Percentiles rank a stretch among this genome's conserved stretches.
Evolutionary conservation across 2,888 invertebrate species (phyloP).

Genomic region (Alitta virens): DNA sequence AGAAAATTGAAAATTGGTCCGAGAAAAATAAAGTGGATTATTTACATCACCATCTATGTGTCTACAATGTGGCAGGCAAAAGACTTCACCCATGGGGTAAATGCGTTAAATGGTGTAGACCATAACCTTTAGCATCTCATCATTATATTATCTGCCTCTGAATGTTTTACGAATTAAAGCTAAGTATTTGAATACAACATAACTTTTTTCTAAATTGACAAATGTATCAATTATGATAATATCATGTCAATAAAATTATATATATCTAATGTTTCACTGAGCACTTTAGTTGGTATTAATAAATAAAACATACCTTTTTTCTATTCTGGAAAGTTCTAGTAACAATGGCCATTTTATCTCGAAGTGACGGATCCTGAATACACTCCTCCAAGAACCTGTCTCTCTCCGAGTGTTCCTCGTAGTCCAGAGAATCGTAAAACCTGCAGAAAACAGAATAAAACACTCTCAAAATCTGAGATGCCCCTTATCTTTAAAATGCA

Average conservation of each 20-base stretch:
- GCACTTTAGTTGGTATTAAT: too few relatives aligned
- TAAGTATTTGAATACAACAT: too few relatives aligned
- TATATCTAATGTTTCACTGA: too few relatives aligned
- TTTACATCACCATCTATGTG: background rate
- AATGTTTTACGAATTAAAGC: background rate
- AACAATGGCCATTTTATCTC: slow-evolving; percentile 54
- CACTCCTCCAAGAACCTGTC: slow-evolving; percentile 54
- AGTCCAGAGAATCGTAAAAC: slow-evolving; percentile 32
- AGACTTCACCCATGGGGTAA: too few relatives aligned
- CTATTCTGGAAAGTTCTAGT: slow-evolving; percentile 53
- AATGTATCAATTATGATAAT: too few relatives aligned
- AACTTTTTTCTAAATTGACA: too few relatives aligned
- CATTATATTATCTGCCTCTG: background rate
- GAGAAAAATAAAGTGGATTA: too few relatives aligned
- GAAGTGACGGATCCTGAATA: slow-evolving; percentile 48
- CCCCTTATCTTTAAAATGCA: too few relatives aligned
- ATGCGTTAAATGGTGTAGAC: background rate
- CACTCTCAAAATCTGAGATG: too few relatives aligned
- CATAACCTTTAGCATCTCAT: background rate
- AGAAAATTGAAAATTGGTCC: too few relatives aligned
- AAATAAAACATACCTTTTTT: slow-evolving; percentile 47
- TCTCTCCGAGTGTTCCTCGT: slow-evolving; percentile 46
- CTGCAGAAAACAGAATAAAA: slow-evolving; percentile 22
- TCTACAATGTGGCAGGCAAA: background rate
- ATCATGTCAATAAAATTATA: too few relatives aligned